Evolutionary conservation across 2,797 vertebrate species (phyloP).

Genomic region (Fringilla coelebs): DNA sequence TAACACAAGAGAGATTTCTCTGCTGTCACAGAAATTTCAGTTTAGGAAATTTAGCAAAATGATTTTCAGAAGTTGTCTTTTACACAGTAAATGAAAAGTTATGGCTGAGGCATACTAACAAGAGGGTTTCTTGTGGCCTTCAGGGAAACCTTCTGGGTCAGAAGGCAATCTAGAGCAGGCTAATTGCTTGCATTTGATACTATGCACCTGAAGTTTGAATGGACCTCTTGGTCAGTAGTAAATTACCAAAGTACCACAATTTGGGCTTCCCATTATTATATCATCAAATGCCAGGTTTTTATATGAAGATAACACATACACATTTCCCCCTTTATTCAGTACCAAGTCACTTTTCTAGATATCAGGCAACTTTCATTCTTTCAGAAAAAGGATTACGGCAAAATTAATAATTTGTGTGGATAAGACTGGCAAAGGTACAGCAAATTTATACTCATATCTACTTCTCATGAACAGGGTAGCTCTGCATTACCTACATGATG

Average conservation of each 20-base stretch:
- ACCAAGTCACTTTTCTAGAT: not conserved
- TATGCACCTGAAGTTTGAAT: not conserved
- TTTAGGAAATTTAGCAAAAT: not conserved
- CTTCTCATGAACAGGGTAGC: not conserved
- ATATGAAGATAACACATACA: not conserved
- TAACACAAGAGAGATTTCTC: not conserved
- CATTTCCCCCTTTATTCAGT: not conserved
- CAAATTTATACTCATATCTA: not conserved
- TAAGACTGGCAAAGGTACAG: not conserved
- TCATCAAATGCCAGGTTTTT: not conserved
- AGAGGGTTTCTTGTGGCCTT: not conserved
- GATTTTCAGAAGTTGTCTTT: not conserved
- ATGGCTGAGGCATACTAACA: not conserved
- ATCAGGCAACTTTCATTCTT: not conserved
- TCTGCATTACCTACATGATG: not conserved
- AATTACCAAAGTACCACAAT: not conserved
- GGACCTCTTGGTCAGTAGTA: not conserved
- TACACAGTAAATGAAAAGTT: not conserved
- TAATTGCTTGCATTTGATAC: not conserved
- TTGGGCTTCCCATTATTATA: not conserved
- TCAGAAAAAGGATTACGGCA: not conserved
- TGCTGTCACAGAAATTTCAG: not conserved
- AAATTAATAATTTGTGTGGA: not conserved
- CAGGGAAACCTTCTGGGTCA: not conserved
- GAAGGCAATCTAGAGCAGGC: not conserved